phyloP scores from a whole-genome alignment of 2,797 vertebrate genomes.

The Xerus rutilus region DNA sequence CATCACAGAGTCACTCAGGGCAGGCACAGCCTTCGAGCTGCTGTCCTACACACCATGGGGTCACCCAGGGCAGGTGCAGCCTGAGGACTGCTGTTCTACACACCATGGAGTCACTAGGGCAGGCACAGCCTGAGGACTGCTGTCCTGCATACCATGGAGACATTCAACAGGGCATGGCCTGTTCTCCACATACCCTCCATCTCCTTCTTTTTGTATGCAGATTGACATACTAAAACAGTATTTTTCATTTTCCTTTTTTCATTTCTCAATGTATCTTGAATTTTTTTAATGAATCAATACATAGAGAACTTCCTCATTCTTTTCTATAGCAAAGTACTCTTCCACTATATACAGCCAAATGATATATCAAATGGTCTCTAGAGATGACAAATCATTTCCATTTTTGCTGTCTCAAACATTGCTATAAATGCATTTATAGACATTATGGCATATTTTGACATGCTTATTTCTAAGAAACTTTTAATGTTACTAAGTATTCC shows the following conservation, averaged over 20 bases:
- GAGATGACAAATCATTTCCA: not conserved
- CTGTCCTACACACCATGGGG: too few species aligned
- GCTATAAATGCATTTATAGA: not conserved
- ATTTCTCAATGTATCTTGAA: not conserved
- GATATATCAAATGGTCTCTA: not conserved
- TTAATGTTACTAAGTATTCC: not conserved
- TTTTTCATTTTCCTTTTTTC: not conserved
- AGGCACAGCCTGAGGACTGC: too few species aligned
- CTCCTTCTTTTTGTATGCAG: not conserved
- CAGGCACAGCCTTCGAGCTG: too few species aligned
- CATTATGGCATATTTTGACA: not conserved
- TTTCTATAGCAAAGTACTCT: not conserved
- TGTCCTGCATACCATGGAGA: too few species aligned
- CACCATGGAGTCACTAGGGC: too few species aligned
- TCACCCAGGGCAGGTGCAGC: too few species aligned
- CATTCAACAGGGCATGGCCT: too few species aligned
- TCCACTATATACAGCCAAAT: not conserved
- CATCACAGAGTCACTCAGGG: too few species aligned
- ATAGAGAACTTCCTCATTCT: not conserved
- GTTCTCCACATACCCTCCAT: too few species aligned
- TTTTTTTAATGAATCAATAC: not conserved
- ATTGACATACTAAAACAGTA: not conserved
- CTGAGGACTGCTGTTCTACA: too few species aligned
- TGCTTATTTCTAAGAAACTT: not conserved
- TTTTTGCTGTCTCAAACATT: not conserved